Percentiles rank a stretch among this genome's conserved stretches.
These are phyloP conservation scores for Hydroisotoma schaefferi DNA, from an alignment of 2,888 invertebrate species.

Conservation along the genomic window DNA sequence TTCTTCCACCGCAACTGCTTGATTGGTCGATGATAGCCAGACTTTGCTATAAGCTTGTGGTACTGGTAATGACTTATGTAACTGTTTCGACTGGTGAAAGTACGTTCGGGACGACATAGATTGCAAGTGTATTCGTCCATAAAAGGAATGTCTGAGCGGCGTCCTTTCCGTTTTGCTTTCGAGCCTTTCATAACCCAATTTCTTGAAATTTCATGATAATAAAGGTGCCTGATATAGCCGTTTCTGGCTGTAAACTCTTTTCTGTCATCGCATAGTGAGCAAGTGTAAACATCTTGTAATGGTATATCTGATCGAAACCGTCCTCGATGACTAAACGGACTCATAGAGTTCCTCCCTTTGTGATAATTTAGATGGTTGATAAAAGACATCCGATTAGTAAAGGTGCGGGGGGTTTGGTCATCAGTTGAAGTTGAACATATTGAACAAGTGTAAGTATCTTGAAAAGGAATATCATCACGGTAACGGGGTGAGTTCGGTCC, in stretches of 20 bases:
- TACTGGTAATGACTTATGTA: slow-evolving; percentile 1
- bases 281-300: neutral
- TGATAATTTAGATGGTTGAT: neutral
- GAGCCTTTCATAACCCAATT: too few relatives aligned
- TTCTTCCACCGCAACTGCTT: neutral
- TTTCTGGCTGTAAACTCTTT: neutral
- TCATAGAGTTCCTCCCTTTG: neutral
- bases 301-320: neutral
- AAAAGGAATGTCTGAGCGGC: slow-evolving; percentile 1
- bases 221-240: neutral
- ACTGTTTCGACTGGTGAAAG: neutral
- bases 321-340: neutral
- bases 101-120: neutral
- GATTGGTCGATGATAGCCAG: neutral
- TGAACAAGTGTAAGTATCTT: neutral
- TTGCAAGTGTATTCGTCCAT: slow-evolving; percentile 2
- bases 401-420: too few relatives aligned
- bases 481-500: too few relatives aligned
- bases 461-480: neutral
- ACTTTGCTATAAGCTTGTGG: neutral
- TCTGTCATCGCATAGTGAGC: neutral
- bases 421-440: neutral
- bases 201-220: slow-evolving; percentile 8
- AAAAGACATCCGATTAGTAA: neutral
- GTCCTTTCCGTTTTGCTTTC: too few relatives aligned